These are phyloP conservation scores for Vespertilio murinus DNA, from an alignment of 2,797 vertebrate species.

Conservation along the genomic window DNA sequence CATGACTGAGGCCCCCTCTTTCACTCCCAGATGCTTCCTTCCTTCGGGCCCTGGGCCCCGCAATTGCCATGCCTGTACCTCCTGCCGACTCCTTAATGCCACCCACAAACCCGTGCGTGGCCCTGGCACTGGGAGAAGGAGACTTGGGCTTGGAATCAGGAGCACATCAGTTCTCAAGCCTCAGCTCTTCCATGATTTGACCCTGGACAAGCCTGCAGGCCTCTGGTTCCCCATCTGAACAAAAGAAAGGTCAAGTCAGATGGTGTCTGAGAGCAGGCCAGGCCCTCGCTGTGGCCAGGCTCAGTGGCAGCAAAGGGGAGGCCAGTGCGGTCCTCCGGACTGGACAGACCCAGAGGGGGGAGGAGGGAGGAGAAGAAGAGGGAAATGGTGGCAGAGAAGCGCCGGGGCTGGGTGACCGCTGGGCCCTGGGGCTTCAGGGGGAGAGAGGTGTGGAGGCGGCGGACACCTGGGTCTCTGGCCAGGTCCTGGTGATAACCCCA, in stretches of 20 bases:
- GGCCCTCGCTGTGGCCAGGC: too few relatives aligned
- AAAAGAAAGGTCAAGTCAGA: background rate
- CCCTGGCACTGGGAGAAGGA: background rate
- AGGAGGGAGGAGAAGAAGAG: background rate
- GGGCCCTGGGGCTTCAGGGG: background rate
- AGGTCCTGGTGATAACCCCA: background rate
- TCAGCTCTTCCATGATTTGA: background rate
- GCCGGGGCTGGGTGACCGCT: rapidly evolving
- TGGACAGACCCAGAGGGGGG: rapidly evolving
- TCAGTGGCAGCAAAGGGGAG: background rate
- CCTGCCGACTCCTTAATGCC: background rate
- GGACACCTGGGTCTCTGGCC: background rate
- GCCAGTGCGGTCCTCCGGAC: background rate
- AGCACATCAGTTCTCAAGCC: background rate
- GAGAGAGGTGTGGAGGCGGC: background rate
- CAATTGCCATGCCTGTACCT: background rate
- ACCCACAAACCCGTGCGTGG: background rate
- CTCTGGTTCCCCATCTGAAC: background rate
- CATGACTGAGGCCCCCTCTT: background rate
- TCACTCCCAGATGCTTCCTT: background rate
- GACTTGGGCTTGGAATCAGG: background rate
- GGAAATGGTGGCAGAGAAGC: background rate
- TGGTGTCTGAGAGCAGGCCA: background rate
- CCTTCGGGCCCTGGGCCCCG: background rate
- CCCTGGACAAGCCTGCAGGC: background rate